Conservation (phyloP, 2,797 vertebrate species). For the Poeciliopsis turneri region DNA sequence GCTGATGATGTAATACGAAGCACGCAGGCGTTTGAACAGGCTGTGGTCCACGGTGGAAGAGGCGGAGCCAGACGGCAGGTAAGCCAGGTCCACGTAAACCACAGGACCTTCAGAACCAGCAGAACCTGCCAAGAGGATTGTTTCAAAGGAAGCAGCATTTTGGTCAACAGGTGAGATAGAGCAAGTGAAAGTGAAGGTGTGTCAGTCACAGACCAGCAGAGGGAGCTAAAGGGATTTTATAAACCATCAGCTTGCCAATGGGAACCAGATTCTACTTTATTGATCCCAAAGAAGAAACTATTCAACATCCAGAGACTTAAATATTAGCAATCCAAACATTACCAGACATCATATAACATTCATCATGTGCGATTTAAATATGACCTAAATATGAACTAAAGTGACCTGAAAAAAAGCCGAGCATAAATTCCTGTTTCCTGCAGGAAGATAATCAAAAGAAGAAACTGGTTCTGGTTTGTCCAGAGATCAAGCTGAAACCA, state of each 20-base stretch:
- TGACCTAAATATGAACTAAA: too few species aligned
- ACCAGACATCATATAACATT: too few species aligned
- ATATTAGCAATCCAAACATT: not conserved
- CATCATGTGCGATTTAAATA: too few species aligned
- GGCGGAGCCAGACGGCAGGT: constrained; percentile 85
- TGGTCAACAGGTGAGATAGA: not conserved
- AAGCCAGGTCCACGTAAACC: constrained; percentile 90
- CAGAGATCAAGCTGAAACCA: not conserved
- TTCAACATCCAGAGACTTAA: too few species aligned
- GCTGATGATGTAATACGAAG: constrained; percentile 90
- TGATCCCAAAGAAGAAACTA: too few species aligned
- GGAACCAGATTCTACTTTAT: not conserved
- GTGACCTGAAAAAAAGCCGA: not conserved
- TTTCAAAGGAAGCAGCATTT: not conserved
- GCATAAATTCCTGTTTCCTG: not conserved
- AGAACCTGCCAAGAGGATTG: constrained; percentile 44
- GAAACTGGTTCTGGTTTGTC: not conserved
- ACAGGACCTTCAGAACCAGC: constrained; percentile 53
- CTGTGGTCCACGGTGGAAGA: constrained; percentile 82
- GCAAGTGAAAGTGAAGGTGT: not conserved
- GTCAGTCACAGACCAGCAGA: not conserved
- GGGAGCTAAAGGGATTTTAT: not conserved
- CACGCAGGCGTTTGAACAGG: constrained; percentile 86
- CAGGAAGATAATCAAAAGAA: not conserved
- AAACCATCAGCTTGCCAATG: not conserved